Percentiles rank a stretch among this genome's conserved stretches.
Conservation (phyloP, 2,113 vertebrate genomes). For the Podarcis cretensis region DNA sequence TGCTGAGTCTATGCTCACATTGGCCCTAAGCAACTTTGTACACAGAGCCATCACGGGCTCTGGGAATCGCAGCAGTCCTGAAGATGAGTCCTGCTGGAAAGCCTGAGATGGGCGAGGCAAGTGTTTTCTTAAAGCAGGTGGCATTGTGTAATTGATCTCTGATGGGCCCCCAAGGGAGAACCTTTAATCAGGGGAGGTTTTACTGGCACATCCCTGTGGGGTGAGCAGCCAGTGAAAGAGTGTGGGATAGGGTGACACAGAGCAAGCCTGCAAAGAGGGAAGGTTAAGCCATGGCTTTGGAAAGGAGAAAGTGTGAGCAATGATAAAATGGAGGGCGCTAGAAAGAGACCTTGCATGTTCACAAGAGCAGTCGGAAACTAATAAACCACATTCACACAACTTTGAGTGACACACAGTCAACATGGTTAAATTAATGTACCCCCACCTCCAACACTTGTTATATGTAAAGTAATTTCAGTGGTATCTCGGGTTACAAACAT, state of each 20-base stretch:
- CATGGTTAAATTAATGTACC: background rate
- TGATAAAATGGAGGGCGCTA: background rate
- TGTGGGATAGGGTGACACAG: background rate
- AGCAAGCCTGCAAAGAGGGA: background rate
- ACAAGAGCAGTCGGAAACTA: background rate
- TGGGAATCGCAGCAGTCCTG: background rate
- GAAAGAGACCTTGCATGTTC: background rate
- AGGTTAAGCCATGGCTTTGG: background rate
- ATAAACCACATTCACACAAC: background rate
- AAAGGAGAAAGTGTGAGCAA: background rate
- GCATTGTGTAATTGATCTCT: constrained; percentile 42
- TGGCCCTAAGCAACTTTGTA: background rate
- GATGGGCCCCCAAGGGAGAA: constrained; percentile 7
- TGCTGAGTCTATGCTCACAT: background rate
- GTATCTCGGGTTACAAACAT: too few species aligned
- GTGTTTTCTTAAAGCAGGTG: background rate
- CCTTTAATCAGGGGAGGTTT: background rate
- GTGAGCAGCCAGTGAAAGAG: background rate
- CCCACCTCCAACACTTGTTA: too few species aligned
- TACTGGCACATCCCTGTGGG: constrained; percentile 11
- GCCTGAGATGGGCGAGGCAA: background rate
- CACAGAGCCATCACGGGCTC: background rate
- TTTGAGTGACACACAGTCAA: background rate
- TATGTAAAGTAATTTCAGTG: too few species aligned
- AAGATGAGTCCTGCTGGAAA: background rate